A percentile compares a stretch with the other conserved stretches of the same genome.
Evolutionary conservation across 2,797 vertebrate species (phyloP).

Genomic region (Acanthornis magna): DNA sequence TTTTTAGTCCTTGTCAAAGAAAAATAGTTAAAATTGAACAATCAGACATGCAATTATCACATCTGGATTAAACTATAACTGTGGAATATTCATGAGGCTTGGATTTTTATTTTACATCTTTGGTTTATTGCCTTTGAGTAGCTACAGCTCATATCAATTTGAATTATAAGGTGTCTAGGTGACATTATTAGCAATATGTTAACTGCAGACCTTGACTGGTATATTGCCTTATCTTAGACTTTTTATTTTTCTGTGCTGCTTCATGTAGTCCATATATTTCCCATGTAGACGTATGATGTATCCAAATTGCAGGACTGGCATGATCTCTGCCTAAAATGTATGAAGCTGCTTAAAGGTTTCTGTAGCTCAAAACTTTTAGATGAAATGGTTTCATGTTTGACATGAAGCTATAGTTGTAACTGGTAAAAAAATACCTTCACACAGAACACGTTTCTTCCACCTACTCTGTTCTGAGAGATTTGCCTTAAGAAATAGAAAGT

Average conservation of each 20-base stretch:
- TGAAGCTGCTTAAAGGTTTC: not conserved
- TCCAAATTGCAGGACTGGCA: not conserved
- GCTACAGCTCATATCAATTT: not conserved
- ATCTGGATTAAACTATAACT: not conserved
- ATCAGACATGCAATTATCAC: not conserved
- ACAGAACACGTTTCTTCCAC: accelerated
- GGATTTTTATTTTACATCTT: not conserved
- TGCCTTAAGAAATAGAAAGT: not conserved
- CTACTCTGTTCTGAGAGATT: not conserved
- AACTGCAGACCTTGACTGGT: not conserved
- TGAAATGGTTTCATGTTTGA: not conserved
- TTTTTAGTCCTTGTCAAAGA: not conserved
- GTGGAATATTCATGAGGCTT: not conserved
- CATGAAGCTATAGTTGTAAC: not conserved
- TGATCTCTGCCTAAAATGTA: not conserved
- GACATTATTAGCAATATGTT: not conserved
- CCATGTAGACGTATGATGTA: not conserved
- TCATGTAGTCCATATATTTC: not conserved
- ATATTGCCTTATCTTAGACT: not conserved
- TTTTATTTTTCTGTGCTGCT: not conserved
- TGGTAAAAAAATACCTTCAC: not conserved
- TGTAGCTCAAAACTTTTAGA: not conserved
- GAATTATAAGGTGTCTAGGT: not conserved
- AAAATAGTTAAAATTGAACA: not conserved
- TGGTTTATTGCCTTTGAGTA: not conserved